These are phyloP conservation scores for Sebastes itinus DNA, from an alignment of 2,797 vertebrate genomes.

Conservation along the genomic window DNA sequence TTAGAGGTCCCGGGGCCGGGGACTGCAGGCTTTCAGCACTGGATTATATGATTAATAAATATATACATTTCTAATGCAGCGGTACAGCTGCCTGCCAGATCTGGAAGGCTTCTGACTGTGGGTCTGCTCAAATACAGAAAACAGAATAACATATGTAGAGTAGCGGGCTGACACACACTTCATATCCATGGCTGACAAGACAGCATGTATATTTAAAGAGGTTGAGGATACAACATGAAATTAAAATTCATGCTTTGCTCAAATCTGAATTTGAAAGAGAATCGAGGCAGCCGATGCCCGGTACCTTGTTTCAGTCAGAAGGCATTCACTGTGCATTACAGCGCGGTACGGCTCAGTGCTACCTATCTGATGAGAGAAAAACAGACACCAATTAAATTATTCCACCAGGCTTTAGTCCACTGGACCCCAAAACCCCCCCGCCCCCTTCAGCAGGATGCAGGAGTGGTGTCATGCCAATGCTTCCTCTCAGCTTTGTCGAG, in stretches of 20 bases:
- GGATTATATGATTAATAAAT: slow-evolving; percentile 46
- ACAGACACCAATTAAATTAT: slow-evolving; percentile 82
- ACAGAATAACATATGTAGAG: slow-evolving; percentile 40
- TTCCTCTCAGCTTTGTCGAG: slow-evolving; percentile 40
- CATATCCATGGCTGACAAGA: slow-evolving; percentile 66
- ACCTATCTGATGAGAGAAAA: slow-evolving; percentile 74
- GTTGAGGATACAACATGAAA: slow-evolving; percentile 53
- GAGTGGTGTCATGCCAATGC: slow-evolving; percentile 55
- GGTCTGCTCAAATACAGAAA: not conserved
- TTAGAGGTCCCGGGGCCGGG: slow-evolving; percentile 22
- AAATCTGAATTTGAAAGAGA: slow-evolving; percentile 70
- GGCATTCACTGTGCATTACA: slow-evolving; percentile 58
- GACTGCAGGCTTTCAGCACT: slow-evolving; percentile 10
- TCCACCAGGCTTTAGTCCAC: slow-evolving; percentile 80
- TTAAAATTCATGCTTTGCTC: slow-evolving; percentile 62
- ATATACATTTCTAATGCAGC: slow-evolving; percentile 28
- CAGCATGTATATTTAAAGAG: slow-evolving; percentile 73
- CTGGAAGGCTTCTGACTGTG: slow-evolving; percentile 5
- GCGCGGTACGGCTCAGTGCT: slow-evolving; percentile 66
- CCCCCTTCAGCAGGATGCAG: slow-evolving; percentile 35
- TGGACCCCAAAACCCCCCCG: slow-evolving; percentile 67
- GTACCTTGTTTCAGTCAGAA: slow-evolving; percentile 68
- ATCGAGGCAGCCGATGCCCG: slow-evolving; percentile 35
- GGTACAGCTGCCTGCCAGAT: not conserved
- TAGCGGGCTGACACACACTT: slow-evolving; percentile 29